phyloP scores from a whole-genome alignment of 2,797 vertebrate genomes.

The Galaxias olidus region DNA sequence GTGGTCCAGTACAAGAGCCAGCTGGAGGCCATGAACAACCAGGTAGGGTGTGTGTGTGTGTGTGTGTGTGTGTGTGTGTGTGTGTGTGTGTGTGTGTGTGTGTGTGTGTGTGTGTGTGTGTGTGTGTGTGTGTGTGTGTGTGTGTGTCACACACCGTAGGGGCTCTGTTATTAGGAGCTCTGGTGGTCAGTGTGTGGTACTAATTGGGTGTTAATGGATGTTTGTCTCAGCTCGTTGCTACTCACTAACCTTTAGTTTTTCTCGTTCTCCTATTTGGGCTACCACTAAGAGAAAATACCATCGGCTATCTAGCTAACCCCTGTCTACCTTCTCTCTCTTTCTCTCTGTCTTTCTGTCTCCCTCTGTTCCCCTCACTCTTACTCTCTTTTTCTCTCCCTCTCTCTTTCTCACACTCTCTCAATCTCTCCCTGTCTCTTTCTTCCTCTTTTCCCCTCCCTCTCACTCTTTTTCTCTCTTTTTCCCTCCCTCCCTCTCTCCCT shows the following conservation, averaged over 20 bases:
- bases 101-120: too few species aligned
- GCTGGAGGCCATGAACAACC: constrained; percentile 77
- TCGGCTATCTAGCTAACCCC: too few species aligned
- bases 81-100: neutral
- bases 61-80: neutral
- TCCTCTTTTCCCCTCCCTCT: neutral
- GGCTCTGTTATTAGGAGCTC: too few species aligned
- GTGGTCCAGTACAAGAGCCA: constrained; percentile 80
- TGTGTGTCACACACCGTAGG: too few species aligned
- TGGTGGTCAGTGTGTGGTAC: too few species aligned
- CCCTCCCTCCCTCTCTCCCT: neutral
- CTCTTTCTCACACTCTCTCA: too few species aligned
- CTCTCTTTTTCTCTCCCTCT: constrained; percentile 24
- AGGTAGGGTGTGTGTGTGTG: constrained; percentile 70
- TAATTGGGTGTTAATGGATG: too few species aligned
- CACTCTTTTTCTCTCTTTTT: constrained; percentile 20
- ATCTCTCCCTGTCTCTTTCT: neutral
- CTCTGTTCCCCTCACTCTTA: neutral
- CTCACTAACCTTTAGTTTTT: neutral
- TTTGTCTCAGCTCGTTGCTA: too few species aligned
- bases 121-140: too few species aligned
- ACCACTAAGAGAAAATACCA: too few species aligned
- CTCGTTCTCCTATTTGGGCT: neutral
- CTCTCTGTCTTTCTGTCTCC: neutral
- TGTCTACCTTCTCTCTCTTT: neutral